These are phyloP conservation scores for Drosophila flavopinicola DNA, from an alignment of 2,888 invertebrate genomes.

Conservation along the genomic window DNA sequence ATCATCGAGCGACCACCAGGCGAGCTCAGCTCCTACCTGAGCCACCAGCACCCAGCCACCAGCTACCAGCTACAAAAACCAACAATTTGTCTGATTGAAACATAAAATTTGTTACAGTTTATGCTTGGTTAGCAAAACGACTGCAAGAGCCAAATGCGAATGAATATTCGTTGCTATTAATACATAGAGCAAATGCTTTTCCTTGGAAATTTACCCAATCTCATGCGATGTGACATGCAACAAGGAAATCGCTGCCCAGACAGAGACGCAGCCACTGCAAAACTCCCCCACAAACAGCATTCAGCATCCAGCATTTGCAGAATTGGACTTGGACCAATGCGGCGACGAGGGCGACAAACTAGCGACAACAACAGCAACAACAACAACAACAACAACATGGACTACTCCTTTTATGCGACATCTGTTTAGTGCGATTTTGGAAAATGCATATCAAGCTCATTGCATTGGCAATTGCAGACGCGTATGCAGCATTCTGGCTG, in stretches of 20 bases:
- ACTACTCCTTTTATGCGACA: slow-evolving; percentile 55
- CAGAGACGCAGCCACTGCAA: slow-evolving; percentile 30
- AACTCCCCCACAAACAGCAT: slow-evolving; percentile 57
- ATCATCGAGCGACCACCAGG: slow-evolving; percentile 61
- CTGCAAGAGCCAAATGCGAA: slow-evolving; percentile 24
- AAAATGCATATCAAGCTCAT: slow-evolving; percentile 76
- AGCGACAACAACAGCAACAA: slow-evolving; percentile 24
- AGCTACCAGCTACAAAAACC: slow-evolving; percentile 28
- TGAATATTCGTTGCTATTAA: slow-evolving; percentile 48
- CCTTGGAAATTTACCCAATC: slow-evolving; percentile 66
- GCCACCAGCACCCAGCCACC: background rate
- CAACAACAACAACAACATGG: slow-evolving; percentile 18
- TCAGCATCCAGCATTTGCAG: slow-evolving; percentile 40
- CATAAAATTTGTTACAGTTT: slow-evolving; percentile 74
- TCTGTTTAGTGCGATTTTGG: slow-evolving; percentile 67
- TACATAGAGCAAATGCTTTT: slow-evolving; percentile 53
- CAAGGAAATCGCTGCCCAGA: slow-evolving; percentile 64
- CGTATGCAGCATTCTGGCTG: slow-evolving; percentile 33
- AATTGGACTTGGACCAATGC: slow-evolving; percentile 57
- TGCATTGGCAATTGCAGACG: slow-evolving; percentile 73
- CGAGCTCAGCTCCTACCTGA: slow-evolving; percentile 43
- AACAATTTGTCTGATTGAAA: slow-evolving; percentile 67
- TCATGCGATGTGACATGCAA: slow-evolving; percentile 72
- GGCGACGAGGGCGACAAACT: slow-evolving; percentile 55
- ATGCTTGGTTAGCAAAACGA: slow-evolving; percentile 49